Evolutionary conservation across 2,113 vertebrate genomes (phyloP).

Genomic region (Clarias batrachus): DNA sequence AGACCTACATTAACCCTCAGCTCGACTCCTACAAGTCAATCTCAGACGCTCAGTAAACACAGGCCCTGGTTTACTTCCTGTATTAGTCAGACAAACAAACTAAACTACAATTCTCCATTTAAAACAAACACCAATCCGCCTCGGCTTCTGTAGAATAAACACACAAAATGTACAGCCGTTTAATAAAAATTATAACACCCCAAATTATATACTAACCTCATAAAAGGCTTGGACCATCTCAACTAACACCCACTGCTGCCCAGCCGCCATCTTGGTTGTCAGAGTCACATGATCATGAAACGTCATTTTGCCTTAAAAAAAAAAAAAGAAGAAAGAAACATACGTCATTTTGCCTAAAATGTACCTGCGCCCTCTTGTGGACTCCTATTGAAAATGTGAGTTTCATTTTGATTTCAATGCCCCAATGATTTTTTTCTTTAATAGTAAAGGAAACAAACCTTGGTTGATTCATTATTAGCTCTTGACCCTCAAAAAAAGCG

Average conservation of each 20-base stretch:
- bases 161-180: background rate
- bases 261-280: conserved; percentile 72
- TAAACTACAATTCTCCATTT: background rate
- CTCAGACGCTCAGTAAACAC: no score
- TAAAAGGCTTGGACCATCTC: conserved; percentile 96
- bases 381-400: background rate
- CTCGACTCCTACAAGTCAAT: no score
- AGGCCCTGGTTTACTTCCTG: conserved; percentile 15
- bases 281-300: conserved; percentile 42
- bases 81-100: background rate
- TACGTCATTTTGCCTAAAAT: background rate
- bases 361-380: conserved; percentile 20
- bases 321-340: no score
- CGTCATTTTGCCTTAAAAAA: background rate
- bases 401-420: background rate
- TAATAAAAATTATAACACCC: background rate
- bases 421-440: no score
- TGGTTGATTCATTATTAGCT: no score
- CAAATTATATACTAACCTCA: conserved; percentile 73
- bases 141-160: background rate
- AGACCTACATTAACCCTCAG: no score
- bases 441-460: background rate
- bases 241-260: conserved; percentile 94
- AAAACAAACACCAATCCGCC: background rate
- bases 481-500: no score